Conservation (phyloP, 53 echinoderm and acorn worm genomes). For the Paelopatides confundens region DNA sequence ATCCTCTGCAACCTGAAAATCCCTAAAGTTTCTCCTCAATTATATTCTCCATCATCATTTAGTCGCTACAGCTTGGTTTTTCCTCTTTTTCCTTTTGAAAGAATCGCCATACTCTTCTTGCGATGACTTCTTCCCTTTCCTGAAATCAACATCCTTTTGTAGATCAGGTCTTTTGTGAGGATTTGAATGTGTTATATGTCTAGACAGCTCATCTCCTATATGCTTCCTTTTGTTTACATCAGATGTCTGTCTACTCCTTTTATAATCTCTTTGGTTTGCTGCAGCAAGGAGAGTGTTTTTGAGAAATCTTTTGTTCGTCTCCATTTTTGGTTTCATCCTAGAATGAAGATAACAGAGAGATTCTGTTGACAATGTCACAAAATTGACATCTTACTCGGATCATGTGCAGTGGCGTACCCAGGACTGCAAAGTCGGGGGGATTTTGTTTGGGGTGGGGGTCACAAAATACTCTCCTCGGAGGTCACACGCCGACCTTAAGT, state of each 20-base stretch:
- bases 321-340: conserved; percentile 38
- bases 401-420: too few relatives aligned
- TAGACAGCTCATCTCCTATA: not conserved
- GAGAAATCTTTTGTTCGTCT: conserved; percentile 26
- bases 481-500: too few relatives aligned
- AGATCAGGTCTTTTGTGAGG: not conserved
- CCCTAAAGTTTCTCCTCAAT: too few relatives aligned
- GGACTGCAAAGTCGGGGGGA: too few relatives aligned
- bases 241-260: not conserved
- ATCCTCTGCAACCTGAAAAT: too few relatives aligned
- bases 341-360: not conserved
- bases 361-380: too few relatives aligned
- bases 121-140: not conserved
- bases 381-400: too few relatives aligned
- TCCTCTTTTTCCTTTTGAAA: not conserved
- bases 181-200: not conserved
- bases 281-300: conserved; percentile 25
- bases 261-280: not conserved
- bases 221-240: not conserved
- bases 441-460: too few relatives aligned
- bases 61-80: not conserved
- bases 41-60: not conserved
- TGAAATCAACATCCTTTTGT: not conserved
- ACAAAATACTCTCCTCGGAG: too few relatives aligned
- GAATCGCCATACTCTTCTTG: not conserved